Evolutionary conservation across 2,113 vertebrate genomes (phyloP).

Genomic region (Sialia sialis): DNA sequence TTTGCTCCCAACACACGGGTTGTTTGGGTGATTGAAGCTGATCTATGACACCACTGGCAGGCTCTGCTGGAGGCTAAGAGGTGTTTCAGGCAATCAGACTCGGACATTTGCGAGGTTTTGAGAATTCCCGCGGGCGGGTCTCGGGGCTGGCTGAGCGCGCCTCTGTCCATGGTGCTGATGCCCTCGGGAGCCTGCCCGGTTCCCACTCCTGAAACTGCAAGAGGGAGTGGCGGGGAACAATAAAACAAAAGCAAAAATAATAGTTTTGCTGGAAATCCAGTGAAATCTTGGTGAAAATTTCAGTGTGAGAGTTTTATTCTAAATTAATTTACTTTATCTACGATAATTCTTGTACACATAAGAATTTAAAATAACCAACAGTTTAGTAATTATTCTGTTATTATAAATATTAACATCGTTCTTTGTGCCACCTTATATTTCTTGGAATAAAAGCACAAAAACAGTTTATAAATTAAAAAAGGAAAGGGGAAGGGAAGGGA

Average conservation of each 20-base stretch:
- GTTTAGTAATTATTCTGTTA: neutral
- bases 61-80: neutral
- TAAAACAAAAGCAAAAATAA: neutral
- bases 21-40: neutral
- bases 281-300: neutral
- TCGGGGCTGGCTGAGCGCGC: accelerated
- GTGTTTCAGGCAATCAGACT: neutral
- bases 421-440: neutral
- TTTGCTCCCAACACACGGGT: neutral
- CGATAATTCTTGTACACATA: neutral
- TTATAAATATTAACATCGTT: neutral
- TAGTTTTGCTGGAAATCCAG: neutral
- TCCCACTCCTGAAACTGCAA: accelerated
- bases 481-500: no score
- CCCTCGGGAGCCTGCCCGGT: accelerated
- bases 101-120: accelerated
- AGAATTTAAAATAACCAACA: accelerated
- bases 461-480: neutral
- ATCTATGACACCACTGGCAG: neutral
- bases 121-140: accelerated
- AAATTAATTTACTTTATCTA: neutral
- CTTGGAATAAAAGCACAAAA: neutral
- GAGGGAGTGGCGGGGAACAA: accelerated
- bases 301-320: neutral
- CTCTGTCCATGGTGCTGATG: slow-evolving; percentile 66